Base-by-base conservation (phyloP, 2,113 vertebrate species). In the Polyodon spathula region DNA sequence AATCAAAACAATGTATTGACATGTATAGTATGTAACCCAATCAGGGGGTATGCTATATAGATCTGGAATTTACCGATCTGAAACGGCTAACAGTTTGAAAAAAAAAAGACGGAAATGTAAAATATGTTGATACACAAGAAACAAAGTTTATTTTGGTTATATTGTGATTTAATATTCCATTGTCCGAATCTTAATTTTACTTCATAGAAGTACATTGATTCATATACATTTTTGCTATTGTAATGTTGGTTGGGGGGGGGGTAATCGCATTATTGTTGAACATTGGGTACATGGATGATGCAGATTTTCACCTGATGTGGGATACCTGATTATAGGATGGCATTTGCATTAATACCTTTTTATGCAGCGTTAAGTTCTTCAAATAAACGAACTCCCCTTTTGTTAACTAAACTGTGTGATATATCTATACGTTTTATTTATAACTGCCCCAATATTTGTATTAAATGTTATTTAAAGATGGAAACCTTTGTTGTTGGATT, bases 81-180 rank as follows among this genome's bases (percentile, higher is more conserved):
- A 27, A 27, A 27, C 3, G 27, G 1, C 27, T 3, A 27, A 27
- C 27, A 27, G 1, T 27, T 27, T 27, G 27, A 27, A n/a, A n/a
- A 14, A 46, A 78, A 71, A 68, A 68, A 89, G 80, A 70, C 87
- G 90, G 83, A n/a, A n/a, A 76, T 94, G 92, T 93, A 95, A 92
- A 86, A 93, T 93, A 93, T 94, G 92, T 93, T 90, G 85, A 93
- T 95, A 93, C 79, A 89, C 86, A 85, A 80, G 71, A 90, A 74
- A 89, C 90, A 90, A 86, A 88, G 83, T 90, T 92, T 92, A 92
- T 93, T 95, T 90, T 89, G 88, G 87, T 91, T 88, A 90, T 89
- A 88, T 92, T 86, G 90, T 92, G 89, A 86, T 84, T 88, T 82
- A 86, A 83, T 80, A 87, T 85, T 83, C 86, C 86, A 86, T 86